phyloP scores from a whole-genome alignment of 2,888 invertebrate species.

The Tillus elongatus region DNA sequence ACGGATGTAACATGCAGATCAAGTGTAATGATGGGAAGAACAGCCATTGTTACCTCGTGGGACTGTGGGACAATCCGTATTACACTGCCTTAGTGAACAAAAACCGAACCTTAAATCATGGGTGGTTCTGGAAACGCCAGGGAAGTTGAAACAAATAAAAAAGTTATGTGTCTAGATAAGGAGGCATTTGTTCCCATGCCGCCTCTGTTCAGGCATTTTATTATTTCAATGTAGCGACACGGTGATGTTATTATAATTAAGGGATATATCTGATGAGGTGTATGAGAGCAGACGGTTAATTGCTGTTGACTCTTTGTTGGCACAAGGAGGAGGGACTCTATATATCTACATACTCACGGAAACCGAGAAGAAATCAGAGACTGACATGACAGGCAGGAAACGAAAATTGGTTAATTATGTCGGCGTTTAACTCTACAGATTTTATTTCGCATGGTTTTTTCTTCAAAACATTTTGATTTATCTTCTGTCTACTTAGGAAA shows the following conservation, averaged over 20 bases:
- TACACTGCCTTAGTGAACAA: constrained; percentile 43
- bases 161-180: constrained; percentile 26
- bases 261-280: constrained; percentile 36
- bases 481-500: too few relatives aligned
- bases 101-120: constrained; percentile 35
- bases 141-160: constrained; percentile 31
- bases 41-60: constrained; percentile 39
- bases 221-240: too few relatives aligned
- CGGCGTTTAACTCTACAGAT: too few relatives aligned
- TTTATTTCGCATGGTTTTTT: too few relatives aligned
- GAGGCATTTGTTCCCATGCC: constrained; percentile 30
- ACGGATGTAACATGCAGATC: constrained; percentile 44
- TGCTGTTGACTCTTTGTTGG: constrained; percentile 20
- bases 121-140: constrained; percentile 34
- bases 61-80: constrained; percentile 42
- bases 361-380: background rate
- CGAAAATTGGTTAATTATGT: constrained; percentile 23
- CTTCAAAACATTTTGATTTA: too few relatives aligned
- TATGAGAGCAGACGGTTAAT: constrained; percentile 34
- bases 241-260: constrained; percentile 37
- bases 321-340: too few relatives aligned
- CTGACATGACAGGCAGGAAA: constrained; percentile 22
- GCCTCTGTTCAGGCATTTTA: constrained; percentile 30
- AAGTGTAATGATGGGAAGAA: constrained; percentile 44
- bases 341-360: background rate